Conservation (phyloP, 2,888 invertebrate species). For the Halocaridina rubra region DNA sequence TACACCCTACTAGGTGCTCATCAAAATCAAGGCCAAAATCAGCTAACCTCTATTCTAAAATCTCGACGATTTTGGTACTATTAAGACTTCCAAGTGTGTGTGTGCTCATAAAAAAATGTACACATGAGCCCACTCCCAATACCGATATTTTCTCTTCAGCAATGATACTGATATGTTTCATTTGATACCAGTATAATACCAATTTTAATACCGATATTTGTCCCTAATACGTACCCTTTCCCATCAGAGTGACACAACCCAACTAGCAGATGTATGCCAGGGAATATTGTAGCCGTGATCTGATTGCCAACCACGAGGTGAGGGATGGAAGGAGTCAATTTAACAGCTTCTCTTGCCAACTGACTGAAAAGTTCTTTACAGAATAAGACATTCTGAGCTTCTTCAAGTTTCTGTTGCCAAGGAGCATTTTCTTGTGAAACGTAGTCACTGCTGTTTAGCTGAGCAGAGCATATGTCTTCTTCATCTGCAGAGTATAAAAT, state of each 20-base stretch:
- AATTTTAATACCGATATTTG: too few species aligned
- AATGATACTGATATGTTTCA: too few species aligned
- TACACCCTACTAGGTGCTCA: too few species aligned
- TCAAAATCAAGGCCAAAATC: too few species aligned
- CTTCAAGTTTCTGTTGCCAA: conserved; percentile 97
- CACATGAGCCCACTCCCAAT: too few species aligned
- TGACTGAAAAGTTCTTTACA: conserved; percentile 96
- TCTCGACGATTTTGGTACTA: too few species aligned
- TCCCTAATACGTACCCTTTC: conserved; percentile 1
- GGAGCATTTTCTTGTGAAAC: conserved; percentile 74
- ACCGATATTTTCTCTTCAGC: too few species aligned
- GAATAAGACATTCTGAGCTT: conserved; percentile 95
- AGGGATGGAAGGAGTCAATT: conserved; percentile 90
- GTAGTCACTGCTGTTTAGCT: conserved; percentile 75
- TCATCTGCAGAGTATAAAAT: conserved; percentile 76
- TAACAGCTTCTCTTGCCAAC: conserved; percentile 93
- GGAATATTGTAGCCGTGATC: conserved; percentile 93
- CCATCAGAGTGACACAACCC: conserved; percentile 80
- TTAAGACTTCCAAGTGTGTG: too few species aligned
- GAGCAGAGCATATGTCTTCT: conserved; percentile 82
- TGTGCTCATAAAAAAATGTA: too few species aligned
- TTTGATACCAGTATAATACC: too few species aligned
- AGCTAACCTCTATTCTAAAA: too few species aligned
- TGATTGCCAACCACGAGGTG: conserved; percentile 98
- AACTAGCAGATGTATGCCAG: conserved; percentile 92